Evolutionary conservation across 2,888 invertebrate species (phyloP), one percentile per base, ranked within the genome.

Genomic region (Sphecodes monilicornis): DNA sequence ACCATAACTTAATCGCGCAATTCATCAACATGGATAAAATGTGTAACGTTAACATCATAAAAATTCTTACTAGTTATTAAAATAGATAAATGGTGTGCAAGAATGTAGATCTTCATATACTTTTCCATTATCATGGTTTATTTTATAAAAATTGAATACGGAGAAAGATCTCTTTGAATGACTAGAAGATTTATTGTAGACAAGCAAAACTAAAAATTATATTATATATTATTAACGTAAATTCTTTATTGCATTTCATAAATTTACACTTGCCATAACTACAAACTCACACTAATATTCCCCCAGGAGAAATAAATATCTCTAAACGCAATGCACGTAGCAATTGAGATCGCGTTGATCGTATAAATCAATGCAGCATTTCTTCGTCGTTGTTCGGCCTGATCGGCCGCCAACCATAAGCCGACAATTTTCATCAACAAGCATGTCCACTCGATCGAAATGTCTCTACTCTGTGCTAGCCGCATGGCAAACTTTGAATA

Each of bases 261-360:
- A n/a, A 54, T 54, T n/a, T n/a, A 2, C n/a, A 22, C 22, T n/a
- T n/a, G 50, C 10, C n/a, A n/a, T 8, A 10, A 22, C 3, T 39
- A 13, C 39, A 68, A 1, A 84, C 84, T 84, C 43, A 84, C 84
- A 11, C 13, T 22, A 0, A 84, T 64, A 11, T 82, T 84, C 1
- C 82, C 82, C 84, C 82, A 82, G 1, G 84, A 74, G 3, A 54
- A 74, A 22, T 84, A 74, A 10, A 84, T 43, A 18, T 84, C 84
- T 13, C 84, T 74, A 10, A 74, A 11, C 6, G 82, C 84, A 54
- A 84, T 82, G 18, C 69, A 50, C 3, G 64, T 54, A 22, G 73
- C 70, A 6, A 82, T 77, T 1, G 36, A 29, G 4, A 84, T 43
- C 3, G 66, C n/a, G 11, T 11, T 29, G 3, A 77, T 1, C 18